Conservation (phyloP, 2,113 vertebrate genomes). For the Pseudorectes ferrugineus region DNA sequence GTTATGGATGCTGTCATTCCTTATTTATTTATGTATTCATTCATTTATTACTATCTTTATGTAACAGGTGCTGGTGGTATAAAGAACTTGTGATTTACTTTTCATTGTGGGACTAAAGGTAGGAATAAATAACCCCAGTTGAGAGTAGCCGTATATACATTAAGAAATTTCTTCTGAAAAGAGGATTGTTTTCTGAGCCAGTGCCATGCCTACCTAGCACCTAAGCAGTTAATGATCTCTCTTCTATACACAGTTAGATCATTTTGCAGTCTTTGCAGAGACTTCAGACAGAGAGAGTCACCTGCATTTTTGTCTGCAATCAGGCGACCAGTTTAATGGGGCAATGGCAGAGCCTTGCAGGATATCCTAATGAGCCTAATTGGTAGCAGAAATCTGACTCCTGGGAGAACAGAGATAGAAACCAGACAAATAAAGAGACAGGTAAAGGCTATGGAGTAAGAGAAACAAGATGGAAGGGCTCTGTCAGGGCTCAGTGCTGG, state of each 20-base stretch:
- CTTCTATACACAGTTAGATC: neutral
- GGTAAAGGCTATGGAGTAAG: neutral
- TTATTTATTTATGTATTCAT: neutral
- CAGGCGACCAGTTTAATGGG: constrained; percentile 3
- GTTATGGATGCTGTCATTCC: neutral
- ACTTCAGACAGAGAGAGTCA: neutral
- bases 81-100: neutral
- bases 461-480: neutral
- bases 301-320: constrained; percentile 3
- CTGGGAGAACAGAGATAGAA: neutral
- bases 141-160: neutral
- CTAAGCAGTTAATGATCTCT: neutral
- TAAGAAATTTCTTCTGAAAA: neutral
- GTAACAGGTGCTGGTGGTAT: neutral
- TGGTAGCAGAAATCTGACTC: neutral
- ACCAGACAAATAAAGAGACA: neutral
- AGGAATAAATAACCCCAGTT: neutral
- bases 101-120: neutral
- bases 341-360: neutral
- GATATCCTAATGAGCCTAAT: constrained; percentile 29
- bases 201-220: neutral
- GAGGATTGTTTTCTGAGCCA: neutral
- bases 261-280: neutral
- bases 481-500: neutral
- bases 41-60: neutral